Conservation (phyloP, 2,113 vertebrate genomes). For the Amblyopsis rosae region DNA sequence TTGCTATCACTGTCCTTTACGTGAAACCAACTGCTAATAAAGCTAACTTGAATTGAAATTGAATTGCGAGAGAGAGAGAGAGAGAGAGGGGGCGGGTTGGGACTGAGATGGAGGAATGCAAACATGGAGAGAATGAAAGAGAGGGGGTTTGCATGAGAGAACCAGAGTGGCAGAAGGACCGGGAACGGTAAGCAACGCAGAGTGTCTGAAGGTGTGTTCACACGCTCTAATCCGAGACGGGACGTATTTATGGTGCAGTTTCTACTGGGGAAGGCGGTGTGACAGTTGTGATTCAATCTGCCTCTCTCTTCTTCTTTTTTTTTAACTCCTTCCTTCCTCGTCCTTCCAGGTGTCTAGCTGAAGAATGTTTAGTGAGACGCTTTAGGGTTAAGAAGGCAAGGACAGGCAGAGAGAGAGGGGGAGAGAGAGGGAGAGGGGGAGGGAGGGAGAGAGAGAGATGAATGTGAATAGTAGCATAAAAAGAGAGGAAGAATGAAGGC, state of each 20-base stretch:
- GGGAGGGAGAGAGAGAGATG: slow-evolving; percentile 51
- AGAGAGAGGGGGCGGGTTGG: slow-evolving; percentile 30
- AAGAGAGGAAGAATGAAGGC: slow-evolving; percentile 7
- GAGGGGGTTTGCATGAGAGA: background rate
- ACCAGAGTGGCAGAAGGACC: background rate
- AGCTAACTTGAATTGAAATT: no score
- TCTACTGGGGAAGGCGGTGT: slow-evolving; percentile 84
- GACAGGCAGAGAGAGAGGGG: slow-evolving; percentile 33
- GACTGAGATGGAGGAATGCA: no score
- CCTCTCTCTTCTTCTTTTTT: slow-evolving; percentile 76
- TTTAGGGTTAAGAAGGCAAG: slow-evolving; percentile 77
- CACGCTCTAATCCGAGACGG: no score
- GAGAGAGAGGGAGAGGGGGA: no score
- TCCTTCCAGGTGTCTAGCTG: slow-evolving; percentile 74
- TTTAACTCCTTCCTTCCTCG: slow-evolving; percentile 65
- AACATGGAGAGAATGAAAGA: slow-evolving; percentile 2
- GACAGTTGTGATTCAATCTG: slow-evolving; percentile 95
- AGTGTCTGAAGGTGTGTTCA: no score
- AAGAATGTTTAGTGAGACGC: slow-evolving; percentile 89
- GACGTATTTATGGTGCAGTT: slow-evolving; percentile 19
- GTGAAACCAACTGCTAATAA: no score
- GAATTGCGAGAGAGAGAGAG: slow-evolving; percentile 21
- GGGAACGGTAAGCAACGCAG: no score
- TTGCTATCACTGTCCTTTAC: no score
- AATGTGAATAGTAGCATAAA: slow-evolving; percentile 54